Evolutionary conservation across 2,888 invertebrate species (phyloP).

Genomic region (Actias luna): DNA sequence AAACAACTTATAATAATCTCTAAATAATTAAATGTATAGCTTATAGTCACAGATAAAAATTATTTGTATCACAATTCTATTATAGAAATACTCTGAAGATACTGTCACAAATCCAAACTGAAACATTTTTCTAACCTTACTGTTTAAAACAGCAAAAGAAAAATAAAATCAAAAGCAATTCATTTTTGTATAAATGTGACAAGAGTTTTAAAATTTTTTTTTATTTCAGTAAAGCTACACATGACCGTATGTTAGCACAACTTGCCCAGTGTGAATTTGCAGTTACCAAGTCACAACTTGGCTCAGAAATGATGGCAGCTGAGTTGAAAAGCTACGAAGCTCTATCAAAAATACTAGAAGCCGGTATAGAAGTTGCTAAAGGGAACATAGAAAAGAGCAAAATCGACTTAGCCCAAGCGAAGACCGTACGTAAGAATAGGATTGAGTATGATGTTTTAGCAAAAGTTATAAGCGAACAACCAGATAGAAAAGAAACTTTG

Average conservation of each 20-base stretch:
- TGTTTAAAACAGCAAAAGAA: no score
- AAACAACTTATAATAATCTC: no score
- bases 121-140: no score
- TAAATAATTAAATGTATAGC: no score
- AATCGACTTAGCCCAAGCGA: slow-evolving; percentile 89
- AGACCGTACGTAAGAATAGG: slow-evolving; percentile 93
- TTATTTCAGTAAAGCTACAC: slow-evolving; percentile 83
- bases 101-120: no score
- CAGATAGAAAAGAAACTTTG: slow-evolving; percentile 91
- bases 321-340: slow-evolving; percentile 92
- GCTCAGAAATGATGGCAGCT: slow-evolving; percentile 90
- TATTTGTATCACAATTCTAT: background rate
- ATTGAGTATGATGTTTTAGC: slow-evolving; percentile 97
- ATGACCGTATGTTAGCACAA: slow-evolving; percentile 91
- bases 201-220: background rate
- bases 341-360: slow-evolving; percentile 88
- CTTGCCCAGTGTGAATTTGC: slow-evolving; percentile 94
- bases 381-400: slow-evolving; percentile 91
- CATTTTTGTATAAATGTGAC: background rate
- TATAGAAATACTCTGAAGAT: no score
- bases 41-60: no score
- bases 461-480: slow-evolving; percentile 94
- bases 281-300: slow-evolving; percentile 90
- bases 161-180: no score
- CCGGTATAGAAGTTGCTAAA: slow-evolving; percentile 90